Evolutionary conservation across 2,888 invertebrate genomes (phyloP), one percentile per base, ranked within the genome.

Genomic region (Diaphora mendica): DNA sequence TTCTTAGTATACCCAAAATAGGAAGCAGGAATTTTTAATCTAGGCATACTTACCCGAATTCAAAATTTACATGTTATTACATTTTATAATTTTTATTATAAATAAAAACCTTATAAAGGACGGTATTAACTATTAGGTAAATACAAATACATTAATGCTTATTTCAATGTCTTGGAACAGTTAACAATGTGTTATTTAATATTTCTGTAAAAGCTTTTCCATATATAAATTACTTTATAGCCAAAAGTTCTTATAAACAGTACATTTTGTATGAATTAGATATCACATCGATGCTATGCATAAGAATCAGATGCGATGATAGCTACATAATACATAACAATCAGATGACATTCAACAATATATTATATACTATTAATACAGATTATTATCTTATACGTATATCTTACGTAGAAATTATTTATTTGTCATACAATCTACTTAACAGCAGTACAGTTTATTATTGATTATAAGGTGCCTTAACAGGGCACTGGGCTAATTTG

Each of bases 81-180:
- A 55, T 23, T 78, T 66, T 74, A 67, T 23, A 51, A n/a, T n/a
- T 44, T 82, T 84, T 84, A 85, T 84, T 85, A 84, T 78, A 84
- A 82, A 84, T 82, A 81, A 82, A 84, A 84, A 84, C 35, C 62
- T 77, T 48, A 75, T 79, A 75, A 75, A 81, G 78, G 83, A 83
- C 77, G 83, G 83, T 71, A 73, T 80, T 77, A 82, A 81, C 72
- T 76, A 79, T 82, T 67, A 65, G 59, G 59, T 70, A 66, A 51
- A 82, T 67, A 83, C 79, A 79, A 75, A 81, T 85, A 83, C 71
- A 79, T 83, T 79, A 85, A 85, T 85, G 85, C 83, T 77, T 77
- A 75, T 74, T 73, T 68, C 44, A 68, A 39, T 72, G 76, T 82
- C 59, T 83, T 75, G 69, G 26, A 75, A 77, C 73, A 69, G 51